These are phyloP conservation scores for Girardinus metallicus DNA, from an alignment of 2,797 vertebrate genomes.

Conservation along the genomic window DNA sequence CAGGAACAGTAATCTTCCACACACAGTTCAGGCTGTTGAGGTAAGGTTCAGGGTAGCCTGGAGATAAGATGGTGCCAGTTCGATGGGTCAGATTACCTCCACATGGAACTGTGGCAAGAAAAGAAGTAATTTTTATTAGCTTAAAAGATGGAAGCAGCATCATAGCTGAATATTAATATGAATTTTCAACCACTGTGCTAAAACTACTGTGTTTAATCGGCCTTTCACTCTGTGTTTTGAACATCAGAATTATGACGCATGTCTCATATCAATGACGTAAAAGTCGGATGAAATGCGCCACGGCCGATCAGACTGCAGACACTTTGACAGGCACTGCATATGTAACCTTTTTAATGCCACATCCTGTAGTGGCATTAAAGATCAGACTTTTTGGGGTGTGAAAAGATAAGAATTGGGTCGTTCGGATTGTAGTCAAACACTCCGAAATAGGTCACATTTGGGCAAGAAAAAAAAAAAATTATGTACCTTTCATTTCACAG, in stretches of 20 bases:
- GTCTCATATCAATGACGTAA: too few species aligned
- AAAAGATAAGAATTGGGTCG: background rate
- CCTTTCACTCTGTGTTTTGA: background rate
- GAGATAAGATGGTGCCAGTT: constrained; percentile 95
- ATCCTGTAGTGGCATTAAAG: too few species aligned
- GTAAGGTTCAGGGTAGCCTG: constrained; percentile 96
- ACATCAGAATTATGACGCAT: too few species aligned
- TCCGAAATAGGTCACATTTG: too few species aligned
- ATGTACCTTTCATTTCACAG: background rate
- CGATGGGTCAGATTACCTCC: constrained; percentile 95
- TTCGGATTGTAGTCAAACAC: background rate
- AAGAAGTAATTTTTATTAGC: constrained; percentile 14
- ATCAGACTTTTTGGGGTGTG: too few species aligned
- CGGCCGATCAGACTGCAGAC: too few species aligned
- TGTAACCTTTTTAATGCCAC: too few species aligned
- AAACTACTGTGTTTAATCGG: background rate
- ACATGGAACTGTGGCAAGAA: constrained; percentile 87
- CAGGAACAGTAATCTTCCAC: constrained; percentile 97
- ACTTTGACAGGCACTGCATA: too few species aligned
- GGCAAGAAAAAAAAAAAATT: too few species aligned
- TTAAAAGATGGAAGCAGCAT: background rate
- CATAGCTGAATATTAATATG: background rate
- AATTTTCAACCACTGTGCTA: background rate
- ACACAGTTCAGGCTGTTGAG: constrained; percentile 98
- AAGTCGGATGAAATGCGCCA: too few species aligned